Base-by-base conservation (phyloP, 23 tunicate species). In the Halocynthia roretzi region DNA sequence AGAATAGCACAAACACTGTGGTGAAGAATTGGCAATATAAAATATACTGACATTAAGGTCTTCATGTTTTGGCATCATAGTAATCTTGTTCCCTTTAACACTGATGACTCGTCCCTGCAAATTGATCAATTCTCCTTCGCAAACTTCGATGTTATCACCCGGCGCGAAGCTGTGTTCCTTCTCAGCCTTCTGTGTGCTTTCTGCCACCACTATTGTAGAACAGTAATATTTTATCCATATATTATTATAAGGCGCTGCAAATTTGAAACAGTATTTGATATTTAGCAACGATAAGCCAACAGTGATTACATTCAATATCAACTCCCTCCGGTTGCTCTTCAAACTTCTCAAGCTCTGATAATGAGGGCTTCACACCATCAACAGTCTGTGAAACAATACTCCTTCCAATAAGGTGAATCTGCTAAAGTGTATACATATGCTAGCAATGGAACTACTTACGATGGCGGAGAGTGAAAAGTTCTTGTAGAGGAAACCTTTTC, bases 61-160 rank as follows among this genome's bases (percentile, higher is more conserved):
- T 61, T 94, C 95, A 68, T 94, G 99, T 49, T 85, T 88, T 8
- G 99, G 99, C 86, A 88, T 82, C 87, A 94, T 94, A 21, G 90
- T 94, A 50, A 94, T 81, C 85, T 88, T 88, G 84, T 71, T 85
- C 20, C 95, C 91, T 51, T 70, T 70, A 12, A 94, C 90, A 57
- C 86, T 87, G 81, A 94, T 88, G 50, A 94, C 95, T 69, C 81
- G 67, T 10, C 99, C 99, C 52, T 88, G 90, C 72, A 94, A 55
- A 64, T 94, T 78, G 78, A 76, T 74, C 63, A 94, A 64, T 77
- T 94, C 99, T 55, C 99, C 99, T 51, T 94, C 99, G 10, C 87
- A 73, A 53, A 94, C 99, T 70, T 81, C 85, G 49, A 94, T 91
- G 19, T 76, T 84, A 61, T 94, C 99, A 0, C 99, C 99, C n/a